These are phyloP conservation scores for Coregonus suidteri DNA, from an alignment of 2,797 vertebrate species.

Conservation along the genomic window DNA sequence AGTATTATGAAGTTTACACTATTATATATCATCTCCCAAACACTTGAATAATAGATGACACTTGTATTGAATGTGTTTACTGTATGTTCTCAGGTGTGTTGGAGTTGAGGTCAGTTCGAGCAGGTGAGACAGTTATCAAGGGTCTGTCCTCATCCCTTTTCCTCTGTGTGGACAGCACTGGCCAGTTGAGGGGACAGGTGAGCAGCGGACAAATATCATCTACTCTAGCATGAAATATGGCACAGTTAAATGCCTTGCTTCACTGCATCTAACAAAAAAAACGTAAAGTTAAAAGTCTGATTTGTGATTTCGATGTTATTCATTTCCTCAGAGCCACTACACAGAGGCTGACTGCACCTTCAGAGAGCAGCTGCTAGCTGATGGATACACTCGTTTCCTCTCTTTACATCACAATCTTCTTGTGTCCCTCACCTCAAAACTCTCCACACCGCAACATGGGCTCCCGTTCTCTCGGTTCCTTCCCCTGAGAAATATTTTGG, in stretches of 20 bases:
- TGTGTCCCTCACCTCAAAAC: conserved; percentile 67
- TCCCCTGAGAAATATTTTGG: conserved; percentile 56
- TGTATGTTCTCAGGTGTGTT: conserved; percentile 65
- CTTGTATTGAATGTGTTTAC: conserved; percentile 24
- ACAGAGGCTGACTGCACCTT: conserved; percentile 72
- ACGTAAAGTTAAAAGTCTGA: not conserved
- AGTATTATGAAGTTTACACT: not conserved
- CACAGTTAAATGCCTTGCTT: not conserved
- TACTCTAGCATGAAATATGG: not conserved
- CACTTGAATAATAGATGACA: not conserved
- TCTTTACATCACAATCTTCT: conserved; percentile 62
- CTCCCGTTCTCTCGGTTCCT: conserved; percentile 72
- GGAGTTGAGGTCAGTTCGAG: conserved; percentile 67
- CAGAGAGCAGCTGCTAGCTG: conserved; percentile 70
- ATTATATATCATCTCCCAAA: not conserved
- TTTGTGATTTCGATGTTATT: not conserved
- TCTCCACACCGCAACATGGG: conserved; percentile 38
- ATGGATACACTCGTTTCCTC: conserved; percentile 75
- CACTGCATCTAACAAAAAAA: not conserved
- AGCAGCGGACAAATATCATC: conserved; percentile 13
- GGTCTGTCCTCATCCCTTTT: conserved; percentile 67
- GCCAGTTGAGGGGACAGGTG: conserved; percentile 71
- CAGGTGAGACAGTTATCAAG: conserved; percentile 66
- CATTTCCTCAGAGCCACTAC: conserved; percentile 52
- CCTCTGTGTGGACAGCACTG: conserved; percentile 69